Evolutionary conservation across 2,797 vertebrate genomes (phyloP).

Genomic region (Etheostoma perlongum): DNA sequence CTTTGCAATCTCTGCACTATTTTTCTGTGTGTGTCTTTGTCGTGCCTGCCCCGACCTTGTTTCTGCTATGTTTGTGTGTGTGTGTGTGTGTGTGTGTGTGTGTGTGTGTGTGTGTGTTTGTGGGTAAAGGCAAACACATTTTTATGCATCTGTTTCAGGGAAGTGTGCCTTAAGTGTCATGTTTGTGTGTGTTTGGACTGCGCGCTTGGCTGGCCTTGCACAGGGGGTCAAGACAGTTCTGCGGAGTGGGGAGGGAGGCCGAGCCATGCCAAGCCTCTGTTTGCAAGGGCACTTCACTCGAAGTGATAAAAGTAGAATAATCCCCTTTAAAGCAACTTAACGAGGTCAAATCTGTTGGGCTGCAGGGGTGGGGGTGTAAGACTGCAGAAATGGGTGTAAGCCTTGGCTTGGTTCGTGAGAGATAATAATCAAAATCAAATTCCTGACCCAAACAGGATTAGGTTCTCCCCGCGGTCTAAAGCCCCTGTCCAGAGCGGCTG

Average conservation of each 20-base stretch:
- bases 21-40: slow-evolving; percentile 41
- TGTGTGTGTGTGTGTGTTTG: background rate
- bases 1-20: slow-evolving; percentile 74
- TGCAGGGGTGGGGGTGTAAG: slow-evolving; percentile 62
- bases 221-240: slow-evolving; percentile 69
- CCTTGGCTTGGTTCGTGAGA: slow-evolving; percentile 77
- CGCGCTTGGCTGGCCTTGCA: slow-evolving; percentile 60
- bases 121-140: slow-evolving; percentile 25
- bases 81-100: background rate
- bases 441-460: slow-evolving; percentile 86
- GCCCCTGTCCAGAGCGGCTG: slow-evolving; percentile 76
- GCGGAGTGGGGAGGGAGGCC: slow-evolving; percentile 55
- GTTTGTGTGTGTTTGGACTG: slow-evolving; percentile 70
- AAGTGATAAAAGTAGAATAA: slow-evolving; percentile 86
- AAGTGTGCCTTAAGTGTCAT: slow-evolving; percentile 53
- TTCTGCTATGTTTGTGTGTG: slow-evolving; percentile 40
- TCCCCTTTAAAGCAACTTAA: slow-evolving; percentile 85
- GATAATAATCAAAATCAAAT: slow-evolving; percentile 87
- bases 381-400: slow-evolving; percentile 78
- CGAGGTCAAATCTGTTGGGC: slow-evolving; percentile 81
- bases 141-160: slow-evolving; percentile 54
- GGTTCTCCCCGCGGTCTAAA: slow-evolving; percentile 75
- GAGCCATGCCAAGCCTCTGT: slow-evolving; percentile 74
- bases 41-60: slow-evolving; percentile 44
- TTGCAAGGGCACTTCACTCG: slow-evolving; percentile 81